Base-by-base conservation (phyloP, 2,113 vertebrate genomes). In the Engraulis encrasicolus region DNA sequence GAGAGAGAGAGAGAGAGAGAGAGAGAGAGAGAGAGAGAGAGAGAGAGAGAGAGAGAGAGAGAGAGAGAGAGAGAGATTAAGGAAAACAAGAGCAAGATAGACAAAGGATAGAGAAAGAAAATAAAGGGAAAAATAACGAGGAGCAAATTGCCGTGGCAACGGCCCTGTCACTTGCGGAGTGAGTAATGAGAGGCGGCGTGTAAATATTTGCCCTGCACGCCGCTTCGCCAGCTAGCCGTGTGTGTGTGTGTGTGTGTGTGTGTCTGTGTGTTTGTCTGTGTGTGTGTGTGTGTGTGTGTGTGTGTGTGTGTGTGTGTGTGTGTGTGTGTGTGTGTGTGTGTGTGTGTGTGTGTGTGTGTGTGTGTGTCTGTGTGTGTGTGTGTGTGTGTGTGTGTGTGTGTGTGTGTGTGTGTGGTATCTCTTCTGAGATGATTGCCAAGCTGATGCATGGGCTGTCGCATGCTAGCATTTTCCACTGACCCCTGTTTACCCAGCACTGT, bases 131-230 rank as follows among this genome's bases (percentile, higher is more conserved):
- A 0, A 40, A 48, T n/a, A 36, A 80, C 54, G 54, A 54, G 20
- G 54, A 23, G 18, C 54, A 0, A 58, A 58, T 58, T 23, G 54
- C 54, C 54, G 54, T 58, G 54, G 54, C 54, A 58, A 58, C 54
- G 54, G 18, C n/a, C 20, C 54, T 58, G 54, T 58, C 54, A 58
- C 54, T 58, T 20, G 19, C 19, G 19, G 4, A n/a, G 79, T 85
- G 79, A 85, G 58, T 81, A 85, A 85, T 85, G 79, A 74, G 79
- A 77, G 78, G 48, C 61, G 50, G 61, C 74, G 66, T 81, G 61
- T 81, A 81, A 85, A 85, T 85, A 81, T 85, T 85, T 40, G 58
- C 50, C 50, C 20, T 31, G 20, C 15, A 6, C 58, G 49, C 36
- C 45, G n/a, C n/a, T n/a, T n/a, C n/a, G n/a, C n/a, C n/a, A n/a